Conservation (phyloP, 2,797 vertebrate species). For the Parambassis ranga region DNA sequence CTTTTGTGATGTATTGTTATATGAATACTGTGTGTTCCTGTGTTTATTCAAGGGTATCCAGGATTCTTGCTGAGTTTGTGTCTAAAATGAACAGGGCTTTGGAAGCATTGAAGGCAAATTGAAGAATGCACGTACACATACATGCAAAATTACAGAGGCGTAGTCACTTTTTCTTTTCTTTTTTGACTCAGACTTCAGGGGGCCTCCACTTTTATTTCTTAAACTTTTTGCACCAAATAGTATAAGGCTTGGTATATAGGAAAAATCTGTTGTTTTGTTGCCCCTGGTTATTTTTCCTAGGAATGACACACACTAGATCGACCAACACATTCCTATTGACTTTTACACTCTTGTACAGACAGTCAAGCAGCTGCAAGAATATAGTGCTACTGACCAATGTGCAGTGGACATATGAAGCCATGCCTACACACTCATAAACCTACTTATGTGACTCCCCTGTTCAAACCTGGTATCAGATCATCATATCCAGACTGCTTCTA, state of each 20-base stretch:
- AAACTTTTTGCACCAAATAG: too few species aligned
- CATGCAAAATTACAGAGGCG: conserved; percentile 1
- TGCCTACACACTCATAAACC: conserved; percentile 8
- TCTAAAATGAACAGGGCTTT: conserved; percentile 56
- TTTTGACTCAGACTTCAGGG: too few species aligned
- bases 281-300: too few species aligned
- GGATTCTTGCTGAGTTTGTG: conserved; percentile 48
- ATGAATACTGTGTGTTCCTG: conserved; percentile 21
- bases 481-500: conserved; percentile 34
- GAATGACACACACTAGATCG: conserved; percentile 24
- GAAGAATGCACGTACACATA: conserved; percentile 21
- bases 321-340: too few species aligned
- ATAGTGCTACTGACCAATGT: background rate
- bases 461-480: conserved; percentile 25
- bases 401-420: background rate
- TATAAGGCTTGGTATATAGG: too few species aligned
- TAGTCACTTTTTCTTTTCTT: conserved; percentile 13
- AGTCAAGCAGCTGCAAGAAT: background rate
- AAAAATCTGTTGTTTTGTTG: too few species aligned
- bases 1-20: conserved; percentile 24
- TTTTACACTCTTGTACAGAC: conserved; percentile 5
- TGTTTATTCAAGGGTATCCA: conserved; percentile 52
- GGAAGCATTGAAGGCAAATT: conserved; percentile 47
- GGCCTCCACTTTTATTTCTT: too few species aligned
- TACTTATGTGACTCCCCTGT: conserved; percentile 6